Conservation (phyloP, 2,888 invertebrate genomes). For the Tyria jacobaeae region DNA sequence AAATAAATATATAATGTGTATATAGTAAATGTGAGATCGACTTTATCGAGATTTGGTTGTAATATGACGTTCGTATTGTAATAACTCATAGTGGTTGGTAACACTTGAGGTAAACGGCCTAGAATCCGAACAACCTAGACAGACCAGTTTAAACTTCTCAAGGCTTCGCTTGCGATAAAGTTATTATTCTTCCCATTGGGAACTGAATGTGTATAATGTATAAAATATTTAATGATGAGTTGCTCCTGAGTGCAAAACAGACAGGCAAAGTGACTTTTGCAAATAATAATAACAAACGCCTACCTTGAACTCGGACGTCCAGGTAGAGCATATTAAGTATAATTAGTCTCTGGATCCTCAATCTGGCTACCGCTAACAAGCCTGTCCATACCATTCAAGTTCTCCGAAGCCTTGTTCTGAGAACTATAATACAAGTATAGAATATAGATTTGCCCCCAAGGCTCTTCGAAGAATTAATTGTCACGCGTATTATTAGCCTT, state of each 20-base stretch:
- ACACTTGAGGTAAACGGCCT: no score
- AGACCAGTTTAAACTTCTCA: no score
- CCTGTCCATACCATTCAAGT: constrained; percentile 7
- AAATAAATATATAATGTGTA: no score
- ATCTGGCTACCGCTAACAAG: neutral
- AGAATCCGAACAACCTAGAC: no score
- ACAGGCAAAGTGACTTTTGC: no score
- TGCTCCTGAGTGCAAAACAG: no score
- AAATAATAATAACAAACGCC: neutral
- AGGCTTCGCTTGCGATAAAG: no score
- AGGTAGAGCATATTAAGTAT: constrained; percentile 18
- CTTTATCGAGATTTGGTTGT: neutral
- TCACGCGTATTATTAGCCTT: constrained; percentile 11
- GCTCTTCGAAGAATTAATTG: constrained; percentile 11
- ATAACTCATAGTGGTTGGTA: no score
- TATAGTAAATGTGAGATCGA: neutral
- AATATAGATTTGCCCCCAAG: constrained; percentile 7
- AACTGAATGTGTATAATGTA: no score
- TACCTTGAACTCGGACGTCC: neutral
- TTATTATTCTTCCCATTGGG: no score
- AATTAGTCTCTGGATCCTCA: constrained; percentile 3
- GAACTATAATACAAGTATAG: constrained; percentile 6
- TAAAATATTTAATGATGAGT: no score
- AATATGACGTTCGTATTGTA: neutral
- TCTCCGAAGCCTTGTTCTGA: neutral